A percentile compares a stretch with the other conserved stretches of the same genome.
These are phyloP conservation scores for Furcifer pardalis DNA, from an alignment of 2,797 vertebrate genomes.

Conservation along the genomic window DNA sequence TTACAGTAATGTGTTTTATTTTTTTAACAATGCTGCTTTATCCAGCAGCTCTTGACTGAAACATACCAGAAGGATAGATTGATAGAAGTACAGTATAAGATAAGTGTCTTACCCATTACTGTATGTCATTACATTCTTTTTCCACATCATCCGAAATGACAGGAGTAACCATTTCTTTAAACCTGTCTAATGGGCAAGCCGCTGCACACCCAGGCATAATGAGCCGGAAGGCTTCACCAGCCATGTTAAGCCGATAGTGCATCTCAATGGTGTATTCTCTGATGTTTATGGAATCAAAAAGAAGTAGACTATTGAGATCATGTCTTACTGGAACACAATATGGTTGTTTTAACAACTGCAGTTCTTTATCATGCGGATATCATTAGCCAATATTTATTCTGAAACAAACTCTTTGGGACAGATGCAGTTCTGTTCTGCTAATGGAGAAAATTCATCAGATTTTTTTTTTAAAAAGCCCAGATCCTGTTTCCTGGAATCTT, in stretches of 20 bases:
- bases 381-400: not conserved
- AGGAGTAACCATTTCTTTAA: constrained; percentile 1
- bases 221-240: not conserved
- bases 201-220: not conserved
- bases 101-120: not conserved
- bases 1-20: too few relatives aligned
- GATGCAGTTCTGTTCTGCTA: not conserved
- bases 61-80: not conserved
- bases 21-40: not conserved
- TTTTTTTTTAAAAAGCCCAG: too few relatives aligned
- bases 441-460: not conserved
- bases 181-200: not conserved
- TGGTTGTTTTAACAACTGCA: not conserved
- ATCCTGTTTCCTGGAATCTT: too few relatives aligned
- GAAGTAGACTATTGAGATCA: not conserved
- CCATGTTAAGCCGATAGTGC: not conserved
- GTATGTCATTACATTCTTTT: not conserved
- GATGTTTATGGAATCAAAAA: not conserved
- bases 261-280: not conserved
- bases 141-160: not conserved
- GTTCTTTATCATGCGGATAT: not conserved
- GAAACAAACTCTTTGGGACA: not conserved
- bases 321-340: not conserved
- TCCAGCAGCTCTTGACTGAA: not conserved
- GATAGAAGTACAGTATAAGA: not conserved